A percentile compares a stretch with the other conserved stretches of the same genome.
Conservation (phyloP, 2,888 invertebrate species). For the Ornithoptera alexandrae region DNA sequence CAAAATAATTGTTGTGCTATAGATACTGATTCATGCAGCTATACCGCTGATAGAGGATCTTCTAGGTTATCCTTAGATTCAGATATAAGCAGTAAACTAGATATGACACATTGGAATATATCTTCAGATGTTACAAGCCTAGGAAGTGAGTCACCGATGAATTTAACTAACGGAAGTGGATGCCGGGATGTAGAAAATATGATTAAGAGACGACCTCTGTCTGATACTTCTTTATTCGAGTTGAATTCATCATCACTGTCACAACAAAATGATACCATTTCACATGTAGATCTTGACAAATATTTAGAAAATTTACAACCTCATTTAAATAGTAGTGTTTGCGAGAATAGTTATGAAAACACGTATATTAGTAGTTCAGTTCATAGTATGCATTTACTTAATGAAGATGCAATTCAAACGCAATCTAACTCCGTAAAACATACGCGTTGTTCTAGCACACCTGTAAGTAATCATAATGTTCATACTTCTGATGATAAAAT, state of each 20-base stretch:
- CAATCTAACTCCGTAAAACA: constrained; percentile 36
- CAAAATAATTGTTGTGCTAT: constrained; percentile 62
- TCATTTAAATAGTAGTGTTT: constrained; percentile 47
- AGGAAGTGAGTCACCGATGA: constrained; percentile 74
- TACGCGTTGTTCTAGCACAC: constrained; percentile 63
- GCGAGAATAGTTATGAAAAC: constrained; percentile 37
- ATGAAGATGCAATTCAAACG: constrained; percentile 4
- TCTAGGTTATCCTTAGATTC: constrained; percentile 73
- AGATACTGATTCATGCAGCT: constrained; percentile 71
- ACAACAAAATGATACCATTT: constrained; percentile 67
- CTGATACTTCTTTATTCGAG: constrained; percentile 86
- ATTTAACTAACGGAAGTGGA: constrained; percentile 70
- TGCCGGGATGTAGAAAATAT: constrained; percentile 80
- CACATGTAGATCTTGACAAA: constrained; percentile 83
- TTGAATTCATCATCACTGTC: constrained; percentile 81
- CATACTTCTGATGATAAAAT: constrained; percentile 41
- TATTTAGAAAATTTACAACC: constrained; percentile 84
- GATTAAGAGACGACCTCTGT: constrained; percentile 85
- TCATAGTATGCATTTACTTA: constrained; percentile 23
- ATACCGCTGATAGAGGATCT: constrained; percentile 70
- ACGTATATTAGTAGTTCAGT: constrained; percentile 41
- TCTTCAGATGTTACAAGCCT: constrained; percentile 69
- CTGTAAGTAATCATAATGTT: constrained; percentile 49
- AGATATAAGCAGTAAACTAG: constrained; percentile 75
- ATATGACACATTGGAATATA: constrained; percentile 63